Evolutionary conservation across 2,113 vertebrate genomes (phyloP).

Genomic region (Todiramphus chloris): DNA sequence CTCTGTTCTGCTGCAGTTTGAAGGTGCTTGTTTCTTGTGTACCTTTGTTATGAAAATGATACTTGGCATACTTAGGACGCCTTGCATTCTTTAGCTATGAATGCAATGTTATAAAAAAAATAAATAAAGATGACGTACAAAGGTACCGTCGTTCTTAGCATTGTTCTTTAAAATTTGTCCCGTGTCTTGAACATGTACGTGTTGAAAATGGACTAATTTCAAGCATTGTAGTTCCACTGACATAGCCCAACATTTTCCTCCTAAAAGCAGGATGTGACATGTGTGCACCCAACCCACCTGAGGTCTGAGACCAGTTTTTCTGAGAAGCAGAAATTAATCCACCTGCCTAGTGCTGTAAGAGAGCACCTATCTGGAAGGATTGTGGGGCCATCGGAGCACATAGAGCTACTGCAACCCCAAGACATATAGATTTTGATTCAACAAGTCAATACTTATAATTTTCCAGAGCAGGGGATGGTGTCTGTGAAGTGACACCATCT

Average conservation of each 20-base stretch:
- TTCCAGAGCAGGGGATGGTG: not conserved
- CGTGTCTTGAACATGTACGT: not conserved
- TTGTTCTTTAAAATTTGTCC: not conserved
- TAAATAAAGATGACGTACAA: not conserved
- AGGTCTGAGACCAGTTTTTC: not conserved
- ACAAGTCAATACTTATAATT: not conserved
- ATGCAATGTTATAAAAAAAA: not conserved
- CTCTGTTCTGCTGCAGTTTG: not conserved
- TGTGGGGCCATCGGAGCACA: not conserved
- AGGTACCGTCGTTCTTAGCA: not conserved
- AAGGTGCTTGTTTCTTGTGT: not conserved
- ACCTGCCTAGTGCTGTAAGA: not conserved
- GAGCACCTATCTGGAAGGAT: not conserved
- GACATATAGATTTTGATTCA: not conserved
- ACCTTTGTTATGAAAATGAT: slow-evolving; percentile 8
- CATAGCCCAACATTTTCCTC: not conserved
- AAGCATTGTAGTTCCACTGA: not conserved
- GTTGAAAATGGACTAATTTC: not conserved
- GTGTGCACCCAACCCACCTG: not conserved
- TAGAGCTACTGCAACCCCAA: not conserved
- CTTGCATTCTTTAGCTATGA: slow-evolving; percentile 44
- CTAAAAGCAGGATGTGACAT: not conserved
- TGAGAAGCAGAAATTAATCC: not conserved
- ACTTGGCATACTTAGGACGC: slow-evolving; percentile 1
- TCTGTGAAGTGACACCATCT: not conserved